These are phyloP conservation scores for Rotaria socialis DNA, from an alignment of 2,888 invertebrate species.

Conservation along the genomic window DNA sequence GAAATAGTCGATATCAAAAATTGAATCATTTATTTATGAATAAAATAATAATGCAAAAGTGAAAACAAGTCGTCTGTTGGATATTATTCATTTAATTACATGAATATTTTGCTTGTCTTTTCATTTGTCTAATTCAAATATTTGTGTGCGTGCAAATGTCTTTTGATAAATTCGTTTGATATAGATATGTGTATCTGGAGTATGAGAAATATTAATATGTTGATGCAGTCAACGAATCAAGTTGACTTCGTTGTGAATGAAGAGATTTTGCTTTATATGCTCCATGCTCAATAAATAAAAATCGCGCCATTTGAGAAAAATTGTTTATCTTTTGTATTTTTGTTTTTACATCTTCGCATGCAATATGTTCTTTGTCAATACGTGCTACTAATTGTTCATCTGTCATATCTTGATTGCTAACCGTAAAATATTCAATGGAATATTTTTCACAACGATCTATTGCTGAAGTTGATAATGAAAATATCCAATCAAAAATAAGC, in stretches of 20 bases:
- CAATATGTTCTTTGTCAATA: neutral
- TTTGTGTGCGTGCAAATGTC: too few species aligned
- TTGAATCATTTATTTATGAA: too few species aligned
- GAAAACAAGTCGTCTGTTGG: too few species aligned
- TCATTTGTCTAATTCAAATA: too few species aligned
- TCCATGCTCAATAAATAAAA: conserved; percentile 31
- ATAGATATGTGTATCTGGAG: too few species aligned
- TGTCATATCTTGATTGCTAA: conserved; percentile 4
- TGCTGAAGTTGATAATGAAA: neutral
- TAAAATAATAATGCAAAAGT: too few species aligned
- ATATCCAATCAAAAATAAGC: neutral
- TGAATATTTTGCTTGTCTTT: too few species aligned
- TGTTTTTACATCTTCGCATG: neutral
- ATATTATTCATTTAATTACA: too few species aligned
- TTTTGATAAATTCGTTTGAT: too few species aligned
- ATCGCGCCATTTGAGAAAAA: neutral
- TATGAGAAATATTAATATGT: neutral
- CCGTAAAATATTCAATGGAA: neutral
- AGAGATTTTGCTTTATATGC: neutral
- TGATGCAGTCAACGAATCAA: conserved; percentile 4
- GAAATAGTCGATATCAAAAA: too few species aligned
- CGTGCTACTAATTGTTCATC: conserved; percentile 29
- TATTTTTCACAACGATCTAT: neutral
- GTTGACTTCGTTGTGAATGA: neutral
- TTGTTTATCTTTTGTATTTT: neutral